Base-by-base conservation (phyloP, 2,888 invertebrate genomes). In the Oxyteleia sp. region DNA sequence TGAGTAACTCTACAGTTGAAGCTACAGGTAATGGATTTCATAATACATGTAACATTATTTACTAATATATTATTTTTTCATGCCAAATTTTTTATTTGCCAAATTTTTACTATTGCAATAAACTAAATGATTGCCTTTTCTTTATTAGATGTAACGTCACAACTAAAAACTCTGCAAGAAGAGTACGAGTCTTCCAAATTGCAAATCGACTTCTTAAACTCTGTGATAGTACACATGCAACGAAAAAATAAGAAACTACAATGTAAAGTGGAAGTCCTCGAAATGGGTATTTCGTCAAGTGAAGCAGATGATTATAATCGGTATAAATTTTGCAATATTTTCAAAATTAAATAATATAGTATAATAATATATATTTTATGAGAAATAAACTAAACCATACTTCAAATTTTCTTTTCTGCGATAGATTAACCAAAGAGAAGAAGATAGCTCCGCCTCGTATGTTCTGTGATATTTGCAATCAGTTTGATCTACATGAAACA, bases 391-490 rank as follows among this genome's bases (percentile, higher is more conserved):
- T n/a, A n/a, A n/a, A n/a, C n/a, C n/a, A n/a, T n/a, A n/a, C n/a
- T n/a, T n/a, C n/a, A 47, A 5, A 63, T 47, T 57, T 13, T 49
- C 11, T 35, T 16, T 61, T 18, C 29, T 41, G 20, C 8, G 18
- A 68, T 11, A 83, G 82, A 38, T 49, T 64, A 53, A 84, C 86
- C 64, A 89, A 93, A 76, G 92, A 93, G 11, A 93, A 93, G 75
- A 92, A 93, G 82, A 88, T 90, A 84, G 88, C 94, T 16, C 98
- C 98, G 45, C 98, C 98, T 45, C 96, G 99, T 20, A 94, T 97
- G 91, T 99, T 98, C 95, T 99, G 99, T 95, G 99, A 99, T 95
- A 99, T 99, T 89, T 99, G 99, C 94, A 99, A 99, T 94, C 95
- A 96, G 93, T 99, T 99, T 94, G 99, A 99, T 94, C 94, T 96